These are phyloP conservation scores for Sebastes elongatus DNA, from an alignment of 2,797 vertebrate genomes.

Conservation along the genomic window DNA sequence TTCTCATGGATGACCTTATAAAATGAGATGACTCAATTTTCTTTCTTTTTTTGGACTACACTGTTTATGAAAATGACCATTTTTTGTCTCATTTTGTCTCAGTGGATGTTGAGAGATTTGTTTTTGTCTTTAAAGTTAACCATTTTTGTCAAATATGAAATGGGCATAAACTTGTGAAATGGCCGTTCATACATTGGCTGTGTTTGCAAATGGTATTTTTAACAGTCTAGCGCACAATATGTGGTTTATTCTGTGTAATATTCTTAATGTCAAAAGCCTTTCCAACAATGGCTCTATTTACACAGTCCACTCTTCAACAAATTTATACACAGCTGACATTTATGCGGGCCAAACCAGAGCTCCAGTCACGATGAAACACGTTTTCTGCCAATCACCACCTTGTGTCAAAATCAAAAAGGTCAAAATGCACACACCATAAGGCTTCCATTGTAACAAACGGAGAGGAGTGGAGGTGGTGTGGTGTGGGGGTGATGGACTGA, in stretches of 20 bases:
- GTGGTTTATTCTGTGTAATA: constrained; percentile 15
- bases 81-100: constrained; percentile 13
- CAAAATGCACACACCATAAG: constrained; percentile 61
- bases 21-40: constrained; percentile 41
- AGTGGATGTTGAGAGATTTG: constrained; percentile 25
- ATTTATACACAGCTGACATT: constrained; percentile 70
- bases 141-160: constrained; percentile 6
- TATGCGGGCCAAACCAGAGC: constrained; percentile 57
- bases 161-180: not conserved
- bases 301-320: constrained; percentile 16
- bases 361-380: constrained; percentile 60
- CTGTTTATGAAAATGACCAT: constrained; percentile 36
- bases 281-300: constrained; percentile 30
- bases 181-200: not conserved
- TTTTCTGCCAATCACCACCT: constrained; percentile 71
- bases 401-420: constrained; percentile 69
- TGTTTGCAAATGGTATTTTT: not conserved
- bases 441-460: constrained; percentile 69
- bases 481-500: constrained; percentile 68
- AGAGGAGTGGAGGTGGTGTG: constrained; percentile 68
- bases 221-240: not conserved
- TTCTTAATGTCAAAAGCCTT: constrained; percentile 3
- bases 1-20: constrained; percentile 50
- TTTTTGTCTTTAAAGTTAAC: constrained; percentile 29
- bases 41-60: constrained; percentile 27